phyloP scores from a whole-genome alignment of 2,113 vertebrate species.

The Garra rufa region DNA sequence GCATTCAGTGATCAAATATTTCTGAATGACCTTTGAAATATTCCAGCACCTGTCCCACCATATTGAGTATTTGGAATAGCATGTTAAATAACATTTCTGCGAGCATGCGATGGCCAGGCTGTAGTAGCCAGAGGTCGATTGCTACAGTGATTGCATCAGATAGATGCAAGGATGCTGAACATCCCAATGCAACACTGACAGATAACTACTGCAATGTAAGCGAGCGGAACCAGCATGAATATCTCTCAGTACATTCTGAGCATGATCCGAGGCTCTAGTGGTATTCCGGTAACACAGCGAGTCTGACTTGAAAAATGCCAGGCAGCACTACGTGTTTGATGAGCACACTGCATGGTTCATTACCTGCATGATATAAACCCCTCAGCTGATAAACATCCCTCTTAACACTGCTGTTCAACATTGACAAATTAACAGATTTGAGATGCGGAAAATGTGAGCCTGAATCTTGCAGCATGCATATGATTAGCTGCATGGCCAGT shows the following conservation, averaged over 20 bases:
- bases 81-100: background rate
- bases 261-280: slow-evolving; percentile 38
- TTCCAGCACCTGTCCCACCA: background rate
- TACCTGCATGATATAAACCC: slow-evolving; percentile 61
- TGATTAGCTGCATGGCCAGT: slow-evolving; percentile 55
- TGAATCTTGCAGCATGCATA: slow-evolving; percentile 40
- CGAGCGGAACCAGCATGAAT: background rate
- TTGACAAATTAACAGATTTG: slow-evolving; percentile 51
- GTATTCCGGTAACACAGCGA: slow-evolving; percentile 40
- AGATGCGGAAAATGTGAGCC: slow-evolving; percentile 35
- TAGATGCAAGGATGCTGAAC: background rate
- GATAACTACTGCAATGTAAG: slow-evolving; percentile 2
- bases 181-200: slow-evolving; percentile 1
- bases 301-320: slow-evolving; percentile 53
- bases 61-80: background rate
- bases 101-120: background rate
- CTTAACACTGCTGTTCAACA: slow-evolving; percentile 55
- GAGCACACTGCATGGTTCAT: slow-evolving; percentile 62
- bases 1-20: background rate
- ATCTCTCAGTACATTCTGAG: slow-evolving; percentile 44
- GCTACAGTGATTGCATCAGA: slow-evolving; percentile 28
- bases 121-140: slow-evolving; percentile 1
- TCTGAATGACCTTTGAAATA: background rate
- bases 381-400: slow-evolving; percentile 55
- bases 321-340: slow-evolving; percentile 55